Evolutionary conservation across 1,140 invertebrate genomes (phyloP), one percentile per base, ranked within the genome.

Genomic region (Microplitis demolitor): DNA sequence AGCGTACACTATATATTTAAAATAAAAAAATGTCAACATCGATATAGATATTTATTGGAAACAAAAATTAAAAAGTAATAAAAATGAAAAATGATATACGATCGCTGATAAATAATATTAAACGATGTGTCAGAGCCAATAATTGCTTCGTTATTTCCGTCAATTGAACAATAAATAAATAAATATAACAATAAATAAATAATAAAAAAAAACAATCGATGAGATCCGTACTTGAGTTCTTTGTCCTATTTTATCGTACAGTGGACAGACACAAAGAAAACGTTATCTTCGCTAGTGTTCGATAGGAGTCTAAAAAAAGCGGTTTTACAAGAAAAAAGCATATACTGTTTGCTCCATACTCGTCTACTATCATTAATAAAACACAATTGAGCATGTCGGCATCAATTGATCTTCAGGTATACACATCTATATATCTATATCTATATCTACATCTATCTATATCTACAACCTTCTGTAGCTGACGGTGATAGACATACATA

Each of bases 351-450:
- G 75, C 75, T 66, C 66, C 68, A 62, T 63, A 56, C 75, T 72
- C 68, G 54, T 76, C 78, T 81, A 78, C 77, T 79, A 79, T 83
- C 79, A 73, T 79, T 82, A 81, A 78, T 81, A 81, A 82, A 83
- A 82, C 78, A 82, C 71, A 72, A 76, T 66, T 73, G 76, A 77
- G 78, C 72, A 69, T 53, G 62, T 73, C 76, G 79, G 71, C 75
- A 58, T 68, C 78, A 80, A 83, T 83, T 82, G 80, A 83, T 83
- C 77, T 78, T 72, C 60, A 64, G 58, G 54, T 69, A 71, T 69
- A 63, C 24, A 24, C 24, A 24, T 24, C 24, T 24, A 45, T 45
- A 6, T 45, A 45, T 45, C 39, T 45, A 45, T 45, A 6, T 45
- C 39, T 45, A 45, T 11, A 45, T 45, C n/a, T n/a, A n/a, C n/a